A percentile compares a stretch with the other conserved stretches of the same genome.
These are phyloP conservation scores for Rhinichthys osculus DNA, from an alignment of 2,797 vertebrate species.

Conservation along the genomic window DNA sequence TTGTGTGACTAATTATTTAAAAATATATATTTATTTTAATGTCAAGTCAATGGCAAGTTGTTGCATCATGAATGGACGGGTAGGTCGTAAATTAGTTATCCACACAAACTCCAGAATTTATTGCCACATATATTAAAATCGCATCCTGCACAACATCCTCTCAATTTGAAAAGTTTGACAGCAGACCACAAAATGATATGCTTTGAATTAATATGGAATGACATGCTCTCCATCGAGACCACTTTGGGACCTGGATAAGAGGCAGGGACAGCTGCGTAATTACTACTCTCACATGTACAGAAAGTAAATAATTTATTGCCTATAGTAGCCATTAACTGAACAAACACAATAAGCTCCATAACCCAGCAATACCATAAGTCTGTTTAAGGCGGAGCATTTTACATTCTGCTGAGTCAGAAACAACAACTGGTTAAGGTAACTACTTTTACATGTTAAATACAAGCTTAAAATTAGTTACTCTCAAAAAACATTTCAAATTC, in stretches of 20 bases:
- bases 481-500: not conserved
- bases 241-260: conserved; percentile 74
- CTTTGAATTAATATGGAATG: conserved; percentile 55
- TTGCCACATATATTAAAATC: conserved; percentile 58
- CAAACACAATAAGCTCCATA: conserved; percentile 43
- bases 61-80: conserved; percentile 75
- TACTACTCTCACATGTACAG: conserved; percentile 78
- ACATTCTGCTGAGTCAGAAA: conserved; percentile 9
- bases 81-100: conserved; percentile 77
- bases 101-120: conserved; percentile 70
- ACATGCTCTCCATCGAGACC: conserved; percentile 66
- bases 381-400: not conserved
- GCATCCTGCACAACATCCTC: not conserved
- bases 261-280: conserved; percentile 73
- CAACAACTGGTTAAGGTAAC: not conserved
- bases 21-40: conserved; percentile 84
- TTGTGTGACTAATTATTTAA: conserved; percentile 79
- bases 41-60: conserved; percentile 69
- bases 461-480: not conserved
- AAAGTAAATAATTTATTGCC: conserved; percentile 79
- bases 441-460: not conserved
- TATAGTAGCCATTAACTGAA: conserved; percentile 77
- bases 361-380: not conserved
- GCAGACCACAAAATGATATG: conserved; percentile 4
- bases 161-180: conserved; percentile 13